Percentiles rank a stretch among this genome's conserved stretches.
Conservation (phyloP, 2,113 vertebrate species). For the Hippocampus mohnikei region DNA sequence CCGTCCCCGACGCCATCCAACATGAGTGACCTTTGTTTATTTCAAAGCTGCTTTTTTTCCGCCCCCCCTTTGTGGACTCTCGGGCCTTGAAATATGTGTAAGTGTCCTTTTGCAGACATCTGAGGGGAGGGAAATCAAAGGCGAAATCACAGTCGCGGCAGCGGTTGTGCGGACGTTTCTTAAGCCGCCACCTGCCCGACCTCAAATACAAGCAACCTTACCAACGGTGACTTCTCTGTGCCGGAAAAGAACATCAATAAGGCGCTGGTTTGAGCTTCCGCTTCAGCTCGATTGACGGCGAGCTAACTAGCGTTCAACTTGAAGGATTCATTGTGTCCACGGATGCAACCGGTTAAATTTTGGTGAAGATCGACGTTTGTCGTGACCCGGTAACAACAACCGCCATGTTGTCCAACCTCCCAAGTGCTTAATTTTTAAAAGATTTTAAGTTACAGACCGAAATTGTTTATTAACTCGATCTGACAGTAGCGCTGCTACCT, state of each 20-base stretch:
- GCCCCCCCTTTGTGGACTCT: constrained; percentile 86
- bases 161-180: constrained; percentile 71
- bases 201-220: constrained; percentile 31
- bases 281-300: too few relatives aligned
- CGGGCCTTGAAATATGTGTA: constrained; percentile 97
- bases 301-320: not conserved
- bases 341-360: too few relatives aligned
- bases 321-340: not conserved
- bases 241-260: not conserved
- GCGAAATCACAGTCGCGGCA: constrained; percentile 75
- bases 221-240: not conserved
- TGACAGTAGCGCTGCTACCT: not conserved
- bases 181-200: constrained; percentile 67
- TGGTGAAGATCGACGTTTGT: not conserved
- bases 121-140: constrained; percentile 91
- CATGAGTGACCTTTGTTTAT: constrained; percentile 95
- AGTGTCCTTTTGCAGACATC: constrained; percentile 94
- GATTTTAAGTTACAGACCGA: too few relatives aligned
- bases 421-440: not conserved
- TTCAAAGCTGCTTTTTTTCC: constrained; percentile 90
- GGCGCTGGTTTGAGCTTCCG: too few relatives aligned
- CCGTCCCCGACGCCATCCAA: constrained; percentile 75
- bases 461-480: constrained; percentile 1
- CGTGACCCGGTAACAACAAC: not conserved
- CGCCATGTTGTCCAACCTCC: not conserved